Evolutionary conservation across 2,797 vertebrate species (phyloP).

Genomic region (Denticeps clupeoides): DNA sequence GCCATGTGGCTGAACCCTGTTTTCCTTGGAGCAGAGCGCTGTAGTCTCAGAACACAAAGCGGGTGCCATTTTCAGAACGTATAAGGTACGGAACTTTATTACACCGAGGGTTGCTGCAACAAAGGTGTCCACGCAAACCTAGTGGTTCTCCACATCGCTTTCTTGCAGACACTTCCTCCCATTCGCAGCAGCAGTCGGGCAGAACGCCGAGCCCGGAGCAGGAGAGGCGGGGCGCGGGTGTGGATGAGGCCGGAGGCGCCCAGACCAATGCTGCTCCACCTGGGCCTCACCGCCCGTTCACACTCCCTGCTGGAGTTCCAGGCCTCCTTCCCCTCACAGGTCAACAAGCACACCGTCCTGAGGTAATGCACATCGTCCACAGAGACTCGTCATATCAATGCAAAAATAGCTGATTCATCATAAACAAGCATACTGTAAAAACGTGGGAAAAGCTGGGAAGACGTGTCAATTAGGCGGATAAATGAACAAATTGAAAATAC

Average conservation of each 20-base stretch:
- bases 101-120: too few relatives aligned
- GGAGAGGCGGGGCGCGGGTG: conserved; percentile 14
- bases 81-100: conserved; percentile 57
- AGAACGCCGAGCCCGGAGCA: conserved; percentile 28
- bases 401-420: too few relatives aligned
- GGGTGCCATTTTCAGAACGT: conserved; percentile 44
- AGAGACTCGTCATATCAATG: background rate
- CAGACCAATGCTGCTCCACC: conserved; percentile 57
- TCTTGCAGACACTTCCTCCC: conserved; percentile 71
- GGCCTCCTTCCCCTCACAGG: conserved; percentile 49
- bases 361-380: conserved; percentile 32
- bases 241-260: conserved; percentile 58
- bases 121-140: too few relatives aligned
- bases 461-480: too few relatives aligned
- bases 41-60: conserved; percentile 21
- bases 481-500: too few relatives aligned
- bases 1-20: too few relatives aligned
- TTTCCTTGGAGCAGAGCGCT: conserved; percentile 32
- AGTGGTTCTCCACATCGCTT: background rate
- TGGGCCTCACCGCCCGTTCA: conserved; percentile 70
- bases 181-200: conserved; percentile 50
- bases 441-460: too few relatives aligned
- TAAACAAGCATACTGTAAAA: too few relatives aligned
- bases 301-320: conserved; percentile 58
- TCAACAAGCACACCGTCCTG: conserved; percentile 51